A percentile compares a stretch with the other conserved stretches of the same genome.
Conservation (phyloP, 2,888 invertebrate genomes). For the Ennomos fuscantarius region DNA sequence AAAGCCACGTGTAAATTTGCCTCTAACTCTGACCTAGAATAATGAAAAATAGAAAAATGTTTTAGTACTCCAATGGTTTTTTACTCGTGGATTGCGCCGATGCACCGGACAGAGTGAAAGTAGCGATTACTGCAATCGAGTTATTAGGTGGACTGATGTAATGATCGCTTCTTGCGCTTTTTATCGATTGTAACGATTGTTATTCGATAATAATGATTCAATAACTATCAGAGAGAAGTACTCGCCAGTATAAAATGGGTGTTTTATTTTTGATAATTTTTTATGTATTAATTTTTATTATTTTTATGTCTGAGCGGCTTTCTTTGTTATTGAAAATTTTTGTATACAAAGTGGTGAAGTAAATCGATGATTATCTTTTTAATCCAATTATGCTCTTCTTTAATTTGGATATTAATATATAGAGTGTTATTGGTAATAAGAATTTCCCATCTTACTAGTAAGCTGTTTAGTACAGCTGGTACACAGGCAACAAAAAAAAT, state of each 20-base stretch:
- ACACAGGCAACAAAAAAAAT: too few species aligned
- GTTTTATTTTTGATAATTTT: slow-evolving; percentile 27
- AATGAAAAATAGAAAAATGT: too few species aligned
- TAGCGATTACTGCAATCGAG: slow-evolving; percentile 73
- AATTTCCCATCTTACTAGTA: too few species aligned
- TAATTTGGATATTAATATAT: background rate
- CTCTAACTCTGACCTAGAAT: too few species aligned
- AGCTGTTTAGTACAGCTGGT: too few species aligned
- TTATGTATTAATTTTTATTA: too few species aligned
- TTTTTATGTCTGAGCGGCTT: slow-evolving; percentile 11
- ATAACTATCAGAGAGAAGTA: slow-evolving; percentile 37
- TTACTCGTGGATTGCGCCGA: slow-evolving; percentile 9
- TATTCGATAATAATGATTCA: slow-evolving; percentile 54
- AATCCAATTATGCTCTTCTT: slow-evolving; percentile 4
- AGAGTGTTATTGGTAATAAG: too few species aligned
- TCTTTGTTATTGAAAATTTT: slow-evolving; percentile 18
- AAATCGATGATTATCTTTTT: slow-evolving; percentile 3
- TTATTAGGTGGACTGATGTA: slow-evolving; percentile 76
- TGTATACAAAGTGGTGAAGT: background rate
- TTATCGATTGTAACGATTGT: slow-evolving; percentile 59
- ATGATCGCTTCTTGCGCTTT: slow-evolving; percentile 69
- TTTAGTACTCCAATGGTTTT: too few species aligned
- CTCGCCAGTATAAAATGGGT: slow-evolving; percentile 22
- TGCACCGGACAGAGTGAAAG: slow-evolving; percentile 73
- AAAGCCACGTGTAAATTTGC: too few species aligned